Evolutionary conservation across 2,888 invertebrate species (phyloP).

Genomic region (Uropetala carovei): DNA sequence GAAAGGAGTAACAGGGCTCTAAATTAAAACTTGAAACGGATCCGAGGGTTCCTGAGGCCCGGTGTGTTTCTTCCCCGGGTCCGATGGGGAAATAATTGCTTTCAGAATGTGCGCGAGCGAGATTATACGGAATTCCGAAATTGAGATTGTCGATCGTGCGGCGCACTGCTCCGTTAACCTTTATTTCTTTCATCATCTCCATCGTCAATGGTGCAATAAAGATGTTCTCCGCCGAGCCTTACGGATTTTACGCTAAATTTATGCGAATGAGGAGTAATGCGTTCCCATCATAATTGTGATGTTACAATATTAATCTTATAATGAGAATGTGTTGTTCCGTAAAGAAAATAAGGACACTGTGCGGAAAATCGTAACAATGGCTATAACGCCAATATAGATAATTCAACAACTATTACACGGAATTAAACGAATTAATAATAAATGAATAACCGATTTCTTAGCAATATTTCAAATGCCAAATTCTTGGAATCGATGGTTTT

Average conservation of each 20-base stretch:
- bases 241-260: background rate
- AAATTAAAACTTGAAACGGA: conserved; percentile 64
- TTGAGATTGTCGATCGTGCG: background rate
- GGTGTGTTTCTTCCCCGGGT: conserved; percentile 55
- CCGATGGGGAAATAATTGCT: conserved; percentile 63
- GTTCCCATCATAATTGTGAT: background rate
- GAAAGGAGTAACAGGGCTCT: conserved; percentile 42
- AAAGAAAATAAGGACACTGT: too few species aligned
- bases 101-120: conserved; percentile 36
- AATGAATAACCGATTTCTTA: too few species aligned
- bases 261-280: background rate
- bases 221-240: background rate
- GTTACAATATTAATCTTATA: background rate
- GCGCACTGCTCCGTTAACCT: conserved; percentile 8
- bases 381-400: too few species aligned
- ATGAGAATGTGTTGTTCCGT: background rate
- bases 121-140: conserved; percentile 49
- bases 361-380: too few species aligned
- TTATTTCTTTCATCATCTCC: background rate
- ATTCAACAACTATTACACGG: too few species aligned
- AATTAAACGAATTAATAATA: too few species aligned
- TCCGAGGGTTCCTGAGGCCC: background rate
- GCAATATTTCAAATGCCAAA: too few species aligned
- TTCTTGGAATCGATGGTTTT: too few species aligned
- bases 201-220: background rate